Base-by-base conservation (phyloP, 2,113 vertebrate genomes). In the Jacana jacana region DNA sequence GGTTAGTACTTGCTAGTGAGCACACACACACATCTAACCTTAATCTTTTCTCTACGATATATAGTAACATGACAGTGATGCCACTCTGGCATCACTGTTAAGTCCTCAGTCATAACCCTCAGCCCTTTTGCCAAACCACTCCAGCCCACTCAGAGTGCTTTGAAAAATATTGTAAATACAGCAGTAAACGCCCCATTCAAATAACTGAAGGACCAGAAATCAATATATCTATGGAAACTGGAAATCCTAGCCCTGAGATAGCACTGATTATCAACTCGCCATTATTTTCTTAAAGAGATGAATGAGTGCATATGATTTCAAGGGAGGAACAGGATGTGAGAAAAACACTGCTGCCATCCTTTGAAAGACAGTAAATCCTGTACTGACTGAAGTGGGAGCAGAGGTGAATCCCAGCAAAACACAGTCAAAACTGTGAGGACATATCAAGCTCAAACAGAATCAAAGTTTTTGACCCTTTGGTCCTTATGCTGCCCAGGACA, bases 1-100 rank as follows among this genome's bases (percentile, higher is more conserved):
- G 19, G 22, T 44, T 31, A 46, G 30, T 51, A 31, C 20, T 73
- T 37, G 9, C 15, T 79, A n/a, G 61, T 13, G n/a, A 88, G 33
- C 5, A 0, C 23, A 60, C 13, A 70, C 28, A 8, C 0, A 0
- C 15, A 57, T 33, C 51, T 65, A 40, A 82, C 12, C 20, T 12
- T 58, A 9, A 71, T 25, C 28, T 65, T 64, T 42, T 31, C 19
- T 57, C 54, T 35, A 39, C 20, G 7, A 8, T n/a, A 11, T 2
- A 13, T 9, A 57, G 13, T 18, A 68, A 24, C 16, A 23, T 7
- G 15, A 75, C 33, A 65, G 46, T 3, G 19, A 81, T 23, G 24
- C 16, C n/a, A 39, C 11, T 8, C 54, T 13, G 35, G 16, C 14
- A 44, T 44, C 42, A 44, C 44, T 46, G 44, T 46, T 18, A 18